Base-by-base conservation (phyloP, 2,797 vertebrate genomes). In the Danio albolineatus region DNA sequence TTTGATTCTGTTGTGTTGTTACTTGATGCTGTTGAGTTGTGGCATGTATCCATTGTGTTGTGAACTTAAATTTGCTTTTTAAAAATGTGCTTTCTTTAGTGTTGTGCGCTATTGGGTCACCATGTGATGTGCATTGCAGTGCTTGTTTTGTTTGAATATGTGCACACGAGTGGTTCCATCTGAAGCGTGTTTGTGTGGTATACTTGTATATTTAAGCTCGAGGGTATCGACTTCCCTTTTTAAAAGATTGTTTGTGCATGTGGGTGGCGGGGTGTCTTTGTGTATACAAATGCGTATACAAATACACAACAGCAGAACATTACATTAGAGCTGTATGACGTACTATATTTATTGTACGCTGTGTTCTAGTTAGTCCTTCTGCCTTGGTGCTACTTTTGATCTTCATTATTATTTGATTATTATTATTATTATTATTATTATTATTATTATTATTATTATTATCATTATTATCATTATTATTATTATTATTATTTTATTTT, bases 301-400 rank as follows among this genome's bases (percentile, higher is more conserved):
- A 88, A 69, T 46, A 86, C 85, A 82, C 81, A 85, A 80, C 48
- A 79, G 85, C 87, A 66, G 76, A 85, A 82, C 86, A 89, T 91
- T 92, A 86, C 86, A 88, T 91, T 91, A 75, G 46, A 75, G 36
- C 14, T 8, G 2, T 60, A 38, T 73, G 21, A 73, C 10, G 4
- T 49, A 36, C 19, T 73, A 14, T 38, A 44, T 48, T 44, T 60
- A 60, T 54, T 17, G 43, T 13, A 60, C 43, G 12, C 17, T 14
- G 9, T 72, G 69, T 43, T 71, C 10, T n/a, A 38, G 43, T 60
- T 17, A 38, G 56, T 46, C 16, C 17, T 7, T 56, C 51, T 21
- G 38, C 38, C 51, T 9, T 56, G 12, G 19, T 43, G 41, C 19
- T 54, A 17, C 36, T 69, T 65, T 13, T 49, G 6, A 16, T 67